phyloP scores from a whole-genome alignment of 2,888 invertebrate genomes.

The Tenthredo notha region DNA sequence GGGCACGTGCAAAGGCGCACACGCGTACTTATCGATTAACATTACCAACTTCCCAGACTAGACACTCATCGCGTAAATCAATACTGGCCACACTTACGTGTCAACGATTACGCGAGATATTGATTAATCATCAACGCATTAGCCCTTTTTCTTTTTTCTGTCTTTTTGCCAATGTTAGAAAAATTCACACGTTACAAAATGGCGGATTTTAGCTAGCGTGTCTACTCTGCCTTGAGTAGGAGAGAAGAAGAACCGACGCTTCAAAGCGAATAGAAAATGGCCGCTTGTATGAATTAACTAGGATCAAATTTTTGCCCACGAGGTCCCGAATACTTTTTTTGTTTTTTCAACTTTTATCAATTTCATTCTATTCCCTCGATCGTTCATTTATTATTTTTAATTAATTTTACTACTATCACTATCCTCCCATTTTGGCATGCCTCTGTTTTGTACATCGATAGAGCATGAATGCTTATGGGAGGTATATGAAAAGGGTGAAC shows the following conservation, averaged over 20 bases:
- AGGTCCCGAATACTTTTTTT: not conserved
- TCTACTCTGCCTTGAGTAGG: not conserved
- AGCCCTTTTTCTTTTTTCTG: not conserved
- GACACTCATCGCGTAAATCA: not conserved
- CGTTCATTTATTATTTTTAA: not conserved
- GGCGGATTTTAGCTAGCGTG: slow-evolving; percentile 18
- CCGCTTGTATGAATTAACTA: slow-evolving; percentile 8
- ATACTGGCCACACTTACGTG: not conserved
- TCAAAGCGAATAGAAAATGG: slow-evolving; percentile 36
- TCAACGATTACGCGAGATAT: not conserved
- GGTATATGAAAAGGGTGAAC: slow-evolving; percentile 84
- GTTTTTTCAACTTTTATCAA: not conserved
- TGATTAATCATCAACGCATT: not conserved
- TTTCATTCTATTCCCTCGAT: not conserved
- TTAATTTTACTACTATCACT: not conserved
- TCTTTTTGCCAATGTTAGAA: not conserved
- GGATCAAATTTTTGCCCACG: not conserved
- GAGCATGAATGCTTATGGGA: slow-evolving; percentile 89
- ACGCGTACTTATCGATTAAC: slow-evolving; percentile 61
- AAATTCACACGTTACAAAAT: slow-evolving; percentile 29
- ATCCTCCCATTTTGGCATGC: slow-evolving; percentile 90
- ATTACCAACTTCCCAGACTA: not conserved
- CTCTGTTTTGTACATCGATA: slow-evolving; percentile 82
- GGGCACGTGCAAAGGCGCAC: slow-evolving; percentile 61
- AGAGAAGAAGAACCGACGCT: not conserved